Evolutionary conservation across 2,113 vertebrate genomes (phyloP).

Genomic region (Phalacrocorax carbo): DNA sequence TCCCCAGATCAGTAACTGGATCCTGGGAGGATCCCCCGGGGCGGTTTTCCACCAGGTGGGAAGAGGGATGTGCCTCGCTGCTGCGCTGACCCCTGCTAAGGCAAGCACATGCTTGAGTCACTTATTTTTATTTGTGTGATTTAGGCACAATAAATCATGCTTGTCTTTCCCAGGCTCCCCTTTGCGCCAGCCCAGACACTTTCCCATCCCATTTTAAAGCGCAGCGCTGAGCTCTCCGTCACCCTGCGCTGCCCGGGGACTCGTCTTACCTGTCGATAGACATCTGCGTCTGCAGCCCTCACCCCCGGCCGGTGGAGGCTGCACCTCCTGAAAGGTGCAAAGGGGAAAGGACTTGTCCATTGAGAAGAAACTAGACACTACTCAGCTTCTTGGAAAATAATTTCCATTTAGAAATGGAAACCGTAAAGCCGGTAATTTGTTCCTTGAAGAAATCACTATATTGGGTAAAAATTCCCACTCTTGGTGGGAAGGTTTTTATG

Average conservation of each 20-base stretch:
- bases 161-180: background rate
- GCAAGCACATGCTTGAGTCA: slow-evolving; percentile 66
- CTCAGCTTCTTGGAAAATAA: background rate
- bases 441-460: background rate
- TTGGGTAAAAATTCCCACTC: background rate
- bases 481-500: background rate
- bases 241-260: background rate
- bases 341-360: background rate
- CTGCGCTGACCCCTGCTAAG: slow-evolving; percentile 43
- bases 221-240: background rate
- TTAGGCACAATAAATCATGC: background rate
- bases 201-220: background rate
- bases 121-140: slow-evolving; percentile 44
- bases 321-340: background rate
- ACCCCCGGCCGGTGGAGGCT: background rate
- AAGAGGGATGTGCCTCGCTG: slow-evolving; percentile 19
- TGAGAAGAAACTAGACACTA: background rate
- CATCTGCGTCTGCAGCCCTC: background rate
- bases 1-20: slow-evolving; percentile 29
- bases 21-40: slow-evolving; percentile 39
- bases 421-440: background rate
- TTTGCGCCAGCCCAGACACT: background rate
- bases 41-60: slow-evolving; percentile 65
- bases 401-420: background rate
- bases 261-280: background rate